Evolutionary conservation across 2,888 invertebrate species (phyloP).

Genomic region (Xestia rhomboidea): DNA sequence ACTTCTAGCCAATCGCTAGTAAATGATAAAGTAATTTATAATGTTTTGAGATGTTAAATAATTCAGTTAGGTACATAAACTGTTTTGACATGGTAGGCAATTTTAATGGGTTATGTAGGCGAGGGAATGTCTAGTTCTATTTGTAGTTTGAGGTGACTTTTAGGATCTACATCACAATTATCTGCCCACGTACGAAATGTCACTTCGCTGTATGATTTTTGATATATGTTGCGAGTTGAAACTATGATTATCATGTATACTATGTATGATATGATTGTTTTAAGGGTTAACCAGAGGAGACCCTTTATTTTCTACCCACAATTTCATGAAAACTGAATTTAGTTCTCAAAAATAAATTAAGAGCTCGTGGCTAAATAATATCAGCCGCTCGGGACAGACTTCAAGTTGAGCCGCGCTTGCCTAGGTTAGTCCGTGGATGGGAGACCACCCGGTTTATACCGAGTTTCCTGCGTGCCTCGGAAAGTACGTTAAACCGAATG

Average conservation of each 20-base stretch:
- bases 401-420: neutral
- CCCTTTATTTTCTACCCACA: neutral
- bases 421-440: neutral
- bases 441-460: neutral
- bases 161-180: neutral
- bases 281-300: neutral
- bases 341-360: neutral
- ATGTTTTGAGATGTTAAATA: neutral
- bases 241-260: too few species aligned
- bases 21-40: constrained; percentile 13
- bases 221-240: neutral
- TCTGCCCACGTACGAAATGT: neutral
- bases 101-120: neutral
- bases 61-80: neutral
- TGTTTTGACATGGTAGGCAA: constrained; percentile 1
- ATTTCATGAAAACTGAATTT: neutral
- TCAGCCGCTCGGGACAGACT: neutral
- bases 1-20: neutral
- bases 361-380: neutral
- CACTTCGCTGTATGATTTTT: neutral
- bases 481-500: too few species aligned
- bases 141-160: constrained; percentile 24
- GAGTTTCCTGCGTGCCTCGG: too few species aligned
- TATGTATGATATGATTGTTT: neutral
- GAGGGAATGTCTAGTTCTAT: neutral